Evolutionary conservation across 2,113 vertebrate species (phyloP).

Genomic region (Hyaena hyaena): DNA sequence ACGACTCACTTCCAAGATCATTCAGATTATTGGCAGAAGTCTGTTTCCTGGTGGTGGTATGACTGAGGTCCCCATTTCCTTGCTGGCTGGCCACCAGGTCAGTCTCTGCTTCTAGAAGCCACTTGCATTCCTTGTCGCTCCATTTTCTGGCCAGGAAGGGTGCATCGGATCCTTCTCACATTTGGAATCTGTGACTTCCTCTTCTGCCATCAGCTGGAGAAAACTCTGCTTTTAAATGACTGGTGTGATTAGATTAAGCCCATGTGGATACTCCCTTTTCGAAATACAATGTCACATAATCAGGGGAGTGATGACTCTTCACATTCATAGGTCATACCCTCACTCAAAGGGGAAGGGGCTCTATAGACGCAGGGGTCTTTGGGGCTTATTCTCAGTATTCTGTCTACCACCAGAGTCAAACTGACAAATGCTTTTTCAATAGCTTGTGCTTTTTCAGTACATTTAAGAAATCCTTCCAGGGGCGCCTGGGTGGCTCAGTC

Average conservation of each 20-base stretch:
- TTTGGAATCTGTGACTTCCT: not conserved
- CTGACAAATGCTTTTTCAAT: not conserved
- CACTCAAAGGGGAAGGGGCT: not conserved
- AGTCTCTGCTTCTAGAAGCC: not conserved
- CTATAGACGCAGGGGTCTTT: not conserved
- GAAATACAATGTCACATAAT: not conserved
- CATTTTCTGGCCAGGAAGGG: not conserved
- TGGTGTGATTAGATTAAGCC: not conserved
- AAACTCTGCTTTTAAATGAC: not conserved
- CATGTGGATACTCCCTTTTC: not conserved
- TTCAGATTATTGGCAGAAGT: not conserved
- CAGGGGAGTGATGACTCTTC: not conserved
- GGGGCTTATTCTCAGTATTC: not conserved
- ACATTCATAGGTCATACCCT: not conserved
- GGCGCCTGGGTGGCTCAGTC: no score
- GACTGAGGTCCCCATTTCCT: not conserved
- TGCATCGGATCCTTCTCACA: not conserved
- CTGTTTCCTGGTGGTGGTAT: not conserved
- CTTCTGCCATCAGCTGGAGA: not conserved
- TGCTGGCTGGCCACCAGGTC: not conserved
- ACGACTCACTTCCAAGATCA: not conserved
- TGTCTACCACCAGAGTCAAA: not conserved
- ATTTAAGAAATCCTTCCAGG: constrained; percentile 25
- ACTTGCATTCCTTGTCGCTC: not conserved
- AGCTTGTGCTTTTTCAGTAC: not conserved